phyloP scores from a whole-genome alignment of 1,140 invertebrate species.

The Heliconius eleuchia region DNA sequence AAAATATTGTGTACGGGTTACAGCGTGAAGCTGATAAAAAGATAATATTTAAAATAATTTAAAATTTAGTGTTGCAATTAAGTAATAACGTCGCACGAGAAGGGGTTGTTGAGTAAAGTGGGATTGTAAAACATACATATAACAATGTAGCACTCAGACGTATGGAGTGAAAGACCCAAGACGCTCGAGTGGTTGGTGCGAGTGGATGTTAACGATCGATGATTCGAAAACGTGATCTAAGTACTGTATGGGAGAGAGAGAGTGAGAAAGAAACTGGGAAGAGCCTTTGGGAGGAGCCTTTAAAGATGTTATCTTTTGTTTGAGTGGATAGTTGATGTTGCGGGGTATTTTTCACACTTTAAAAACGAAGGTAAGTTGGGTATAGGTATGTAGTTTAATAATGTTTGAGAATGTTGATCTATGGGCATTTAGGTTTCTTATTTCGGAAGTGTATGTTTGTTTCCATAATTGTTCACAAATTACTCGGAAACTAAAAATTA shows the following conservation, averaged over 20 bases:
- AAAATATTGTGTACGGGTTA: no score
- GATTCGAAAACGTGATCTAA: slow-evolving; percentile 24
- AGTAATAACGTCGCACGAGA: not conserved
- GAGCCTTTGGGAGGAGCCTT: not conserved
- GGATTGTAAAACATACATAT: slow-evolving; percentile 12
- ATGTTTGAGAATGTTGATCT: no score
- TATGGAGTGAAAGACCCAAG: slow-evolving; percentile 7
- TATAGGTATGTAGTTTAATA: no score
- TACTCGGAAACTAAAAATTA: no score
- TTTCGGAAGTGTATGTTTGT: not conserved
- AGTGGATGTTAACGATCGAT: slow-evolving; percentile 14
- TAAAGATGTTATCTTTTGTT: not conserved
- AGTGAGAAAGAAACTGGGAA: not conserved
- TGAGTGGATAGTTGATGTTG: no score
- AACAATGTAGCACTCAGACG: slow-evolving; percentile 20
- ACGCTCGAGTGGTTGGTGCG: slow-evolving; percentile 5
- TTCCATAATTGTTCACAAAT: no score
- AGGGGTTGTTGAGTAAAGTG: not conserved
- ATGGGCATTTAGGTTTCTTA: no score
- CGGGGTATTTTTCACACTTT: no score
- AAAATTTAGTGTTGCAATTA: not conserved
- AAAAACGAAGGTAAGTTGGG: no score
- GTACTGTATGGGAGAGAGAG: not conserved
- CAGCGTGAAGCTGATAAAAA: no score
- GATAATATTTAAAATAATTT: not conserved